A percentile compares a stretch with the other conserved stretches of the same genome.
Conservation (phyloP, 2,797 vertebrate species). For the Philypnodon macrostomus region DNA sequence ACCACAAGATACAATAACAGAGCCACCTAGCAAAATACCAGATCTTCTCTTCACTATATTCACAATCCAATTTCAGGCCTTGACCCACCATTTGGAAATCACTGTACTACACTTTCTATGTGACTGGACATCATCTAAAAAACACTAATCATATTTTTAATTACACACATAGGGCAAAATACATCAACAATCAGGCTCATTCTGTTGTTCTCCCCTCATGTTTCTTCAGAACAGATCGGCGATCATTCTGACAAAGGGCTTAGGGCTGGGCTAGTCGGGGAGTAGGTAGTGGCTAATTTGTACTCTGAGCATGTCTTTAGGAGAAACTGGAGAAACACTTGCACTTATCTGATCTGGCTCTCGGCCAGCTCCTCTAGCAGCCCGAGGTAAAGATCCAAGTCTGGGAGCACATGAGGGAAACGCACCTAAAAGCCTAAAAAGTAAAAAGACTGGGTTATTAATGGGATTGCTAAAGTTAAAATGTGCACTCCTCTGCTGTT, state of each 20-base stretch:
- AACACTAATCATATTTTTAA: too few species aligned
- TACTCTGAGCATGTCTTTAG: conserved; percentile 49
- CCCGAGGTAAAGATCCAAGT: conserved; percentile 20
- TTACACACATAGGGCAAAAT: conserved; percentile 30
- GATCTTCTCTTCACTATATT: too few species aligned
- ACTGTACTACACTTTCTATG: not conserved
- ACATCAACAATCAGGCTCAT: conserved; percentile 44
- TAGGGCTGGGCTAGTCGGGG: conserved; percentile 21
- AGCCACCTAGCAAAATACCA: too few species aligned
- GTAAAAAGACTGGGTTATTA: too few species aligned
- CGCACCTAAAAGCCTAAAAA: conserved; percentile 41
- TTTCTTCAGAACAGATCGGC: conserved; percentile 51
- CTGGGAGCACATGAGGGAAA: conserved; percentile 11
- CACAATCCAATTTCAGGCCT: not conserved
- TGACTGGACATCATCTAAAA: conserved; percentile 1
- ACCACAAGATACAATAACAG: too few species aligned
- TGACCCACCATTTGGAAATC: not conserved
- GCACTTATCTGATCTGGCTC: conserved; percentile 58
- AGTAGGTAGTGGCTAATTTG: conserved; percentile 56
- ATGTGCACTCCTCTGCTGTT: conserved; percentile 22
- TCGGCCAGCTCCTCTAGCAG: conserved; percentile 38
- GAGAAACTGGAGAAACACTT: conserved; percentile 50
- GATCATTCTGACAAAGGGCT: conserved; percentile 49
- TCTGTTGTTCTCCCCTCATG: too few species aligned
- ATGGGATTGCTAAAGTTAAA: too few species aligned